Evolutionary conservation across 2,797 vertebrate species (phyloP).

Genomic region (Micrastur ruficollis): DNA sequence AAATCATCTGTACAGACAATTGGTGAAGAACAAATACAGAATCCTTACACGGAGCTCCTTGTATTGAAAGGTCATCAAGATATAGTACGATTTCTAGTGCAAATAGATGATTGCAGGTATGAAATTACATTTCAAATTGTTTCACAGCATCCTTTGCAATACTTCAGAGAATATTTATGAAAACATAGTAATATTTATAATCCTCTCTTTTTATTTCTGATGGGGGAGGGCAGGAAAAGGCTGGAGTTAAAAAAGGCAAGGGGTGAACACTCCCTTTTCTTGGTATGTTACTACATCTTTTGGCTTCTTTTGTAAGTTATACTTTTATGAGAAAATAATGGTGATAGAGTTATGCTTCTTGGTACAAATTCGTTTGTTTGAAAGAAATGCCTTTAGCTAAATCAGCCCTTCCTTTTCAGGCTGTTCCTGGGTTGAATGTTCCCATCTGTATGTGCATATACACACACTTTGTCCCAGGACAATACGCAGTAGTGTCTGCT

Average conservation of each 20-base stretch:
- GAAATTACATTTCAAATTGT: conserved; percentile 32
- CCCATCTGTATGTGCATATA: neutral
- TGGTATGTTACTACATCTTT: neutral
- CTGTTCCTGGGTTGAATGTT: neutral
- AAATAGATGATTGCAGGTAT: conserved; percentile 95
- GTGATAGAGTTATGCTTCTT: neutral
- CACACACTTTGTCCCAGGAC: neutral
- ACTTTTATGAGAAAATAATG: neutral
- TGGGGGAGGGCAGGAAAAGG: neutral
- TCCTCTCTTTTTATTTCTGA: neutral
- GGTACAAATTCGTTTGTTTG: neutral
- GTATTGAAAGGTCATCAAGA: conserved; percentile 95
- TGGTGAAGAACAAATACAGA: conserved; percentile 93
- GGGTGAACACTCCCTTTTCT: neutral
- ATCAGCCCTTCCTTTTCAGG: neutral
- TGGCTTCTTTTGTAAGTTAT: neutral
- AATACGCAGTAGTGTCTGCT: neutral
- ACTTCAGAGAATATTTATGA: neutral
- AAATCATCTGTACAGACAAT: conserved; percentile 88
- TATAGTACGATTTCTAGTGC: conserved; percentile 95
- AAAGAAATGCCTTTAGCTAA: neutral
- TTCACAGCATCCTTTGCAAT: neutral
- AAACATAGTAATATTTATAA: neutral
- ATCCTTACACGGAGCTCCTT: conserved; percentile 94
- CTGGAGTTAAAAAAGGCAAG: neutral